phyloP scores from a whole-genome alignment of 2,797 vertebrate genomes.

The Ptychadena robeensis region DNA sequence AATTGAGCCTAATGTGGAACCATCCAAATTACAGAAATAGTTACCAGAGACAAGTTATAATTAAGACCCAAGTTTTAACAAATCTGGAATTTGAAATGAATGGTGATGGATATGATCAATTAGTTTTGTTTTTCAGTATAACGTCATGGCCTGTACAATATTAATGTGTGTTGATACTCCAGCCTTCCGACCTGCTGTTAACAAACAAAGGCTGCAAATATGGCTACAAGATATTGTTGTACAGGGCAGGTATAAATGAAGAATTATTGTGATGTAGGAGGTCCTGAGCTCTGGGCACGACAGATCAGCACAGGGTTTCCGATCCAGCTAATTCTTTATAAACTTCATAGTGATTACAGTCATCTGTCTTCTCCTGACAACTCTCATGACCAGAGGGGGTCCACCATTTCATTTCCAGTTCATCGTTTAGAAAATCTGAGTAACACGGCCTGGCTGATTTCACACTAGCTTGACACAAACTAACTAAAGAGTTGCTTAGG shows the following conservation, averaged over 20 bases:
- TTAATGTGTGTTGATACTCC: not conserved
- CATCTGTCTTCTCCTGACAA: slow-evolving; percentile 76
- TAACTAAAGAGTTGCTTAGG: slow-evolving; percentile 45
- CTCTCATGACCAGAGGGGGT: slow-evolving; percentile 70
- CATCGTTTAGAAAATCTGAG: slow-evolving; percentile 65
- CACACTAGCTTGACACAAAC: slow-evolving; percentile 65
- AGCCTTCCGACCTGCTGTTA: not conserved
- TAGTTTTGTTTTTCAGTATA: not conserved
- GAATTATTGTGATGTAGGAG: not conserved
- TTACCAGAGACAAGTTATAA: not conserved
- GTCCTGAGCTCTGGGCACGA: slow-evolving; percentile 13
- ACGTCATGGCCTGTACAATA: not conserved
- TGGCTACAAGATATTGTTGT: not conserved
- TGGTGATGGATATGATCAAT: not conserved
- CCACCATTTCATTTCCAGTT: slow-evolving; percentile 76
- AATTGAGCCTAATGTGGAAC: not conserved
- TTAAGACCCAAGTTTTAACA: not conserved
- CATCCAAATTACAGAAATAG: not conserved
- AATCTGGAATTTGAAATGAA: not conserved
- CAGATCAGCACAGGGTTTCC: slow-evolving; percentile 18
- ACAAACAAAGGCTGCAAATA: not conserved
- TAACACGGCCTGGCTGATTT: slow-evolving; percentile 69
- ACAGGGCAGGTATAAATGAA: slow-evolving; percentile 14
- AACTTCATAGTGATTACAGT: slow-evolving; percentile 68
- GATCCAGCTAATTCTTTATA: slow-evolving; percentile 42